Evolutionary conservation across 2,113 vertebrate species (phyloP).

Genomic region (Clupea harengus): DNA sequence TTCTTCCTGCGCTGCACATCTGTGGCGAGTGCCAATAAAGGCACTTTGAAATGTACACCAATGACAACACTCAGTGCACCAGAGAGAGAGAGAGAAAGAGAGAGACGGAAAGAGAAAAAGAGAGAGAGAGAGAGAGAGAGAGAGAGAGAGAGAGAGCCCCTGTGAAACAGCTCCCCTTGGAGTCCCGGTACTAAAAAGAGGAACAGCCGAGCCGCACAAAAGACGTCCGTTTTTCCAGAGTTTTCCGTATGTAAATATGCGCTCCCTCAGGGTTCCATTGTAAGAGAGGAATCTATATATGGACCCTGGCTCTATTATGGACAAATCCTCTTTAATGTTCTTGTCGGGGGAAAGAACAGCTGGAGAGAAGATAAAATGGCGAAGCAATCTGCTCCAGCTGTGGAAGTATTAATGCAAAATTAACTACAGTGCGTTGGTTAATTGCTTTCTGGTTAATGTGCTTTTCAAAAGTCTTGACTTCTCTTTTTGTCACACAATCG

Average conservation of each 20-base stretch:
- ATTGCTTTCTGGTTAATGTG: conserved; percentile 79
- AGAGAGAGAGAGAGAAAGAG: conserved; percentile 30
- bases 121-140: conserved; percentile 19
- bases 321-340: conserved; percentile 76
- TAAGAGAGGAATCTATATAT: conserved; percentile 67
- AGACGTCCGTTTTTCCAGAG: conserved; percentile 57
- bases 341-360: conserved; percentile 70
- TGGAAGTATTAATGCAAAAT: conserved; percentile 77
- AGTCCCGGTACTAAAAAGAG: conserved; percentile 52
- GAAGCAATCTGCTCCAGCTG: conserved; percentile 71
- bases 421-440: conserved; percentile 75
- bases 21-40: conserved; percentile 64
- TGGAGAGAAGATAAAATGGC: conserved; percentile 72
- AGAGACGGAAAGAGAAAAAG: conserved; percentile 15
- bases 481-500: conserved; percentile 69
- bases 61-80: conserved; percentile 50
- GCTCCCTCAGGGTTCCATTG: conserved; percentile 57
- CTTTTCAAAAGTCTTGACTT: conserved; percentile 72
- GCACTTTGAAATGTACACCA: conserved; percentile 68
- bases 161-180: conserved; percentile 61
- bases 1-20: conserved; percentile 64
- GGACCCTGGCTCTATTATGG: conserved; percentile 66
- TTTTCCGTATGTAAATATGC: conserved; percentile 67
- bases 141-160: conserved; percentile 27
- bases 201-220: conserved; percentile 59